These are phyloP conservation scores for Hydrozoanthus gracilis DNA, from an alignment of 92 coral and sea anemone species.

Conservation along the genomic window DNA sequence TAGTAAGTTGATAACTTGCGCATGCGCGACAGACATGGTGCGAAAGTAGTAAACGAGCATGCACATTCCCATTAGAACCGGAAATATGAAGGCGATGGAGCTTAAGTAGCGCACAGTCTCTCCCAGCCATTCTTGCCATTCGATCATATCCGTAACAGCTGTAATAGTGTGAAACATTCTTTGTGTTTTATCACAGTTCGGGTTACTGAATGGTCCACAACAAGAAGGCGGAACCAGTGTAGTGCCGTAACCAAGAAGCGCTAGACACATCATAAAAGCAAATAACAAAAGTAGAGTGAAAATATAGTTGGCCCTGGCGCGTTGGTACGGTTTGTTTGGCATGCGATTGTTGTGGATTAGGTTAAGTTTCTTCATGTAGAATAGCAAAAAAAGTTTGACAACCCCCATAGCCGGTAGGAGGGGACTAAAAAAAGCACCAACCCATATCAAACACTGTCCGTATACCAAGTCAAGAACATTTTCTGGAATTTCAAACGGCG, in stretches of 20 bases:
- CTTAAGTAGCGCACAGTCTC: constrained; percentile 73
- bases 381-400: constrained; percentile 80
- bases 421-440: constrained; percentile 94
- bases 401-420: constrained; percentile 91
- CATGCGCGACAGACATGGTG: constrained; percentile 75
- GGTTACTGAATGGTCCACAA: constrained; percentile 89
- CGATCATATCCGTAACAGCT: constrained; percentile 51
- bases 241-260: constrained; percentile 91
- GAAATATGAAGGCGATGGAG: constrained; percentile 88
- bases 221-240: constrained; percentile 84
- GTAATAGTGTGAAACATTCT: constrained; percentile 77
- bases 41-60: constrained; percentile 81
- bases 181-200: constrained; percentile 57
- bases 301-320: constrained; percentile 88
- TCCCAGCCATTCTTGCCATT: constrained; percentile 82
- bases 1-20: constrained; percentile 78
- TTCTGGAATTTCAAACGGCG: constrained; percentile 91
- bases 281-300: constrained; percentile 85
- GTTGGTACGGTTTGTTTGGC: constrained; percentile 88
- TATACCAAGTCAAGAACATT: constrained; percentile 88
- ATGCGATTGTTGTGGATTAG: constrained; percentile 87
- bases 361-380: constrained; percentile 90
- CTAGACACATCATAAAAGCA: constrained; percentile 82
- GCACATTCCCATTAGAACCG: constrained; percentile 62
- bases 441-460: constrained; percentile 86